These are phyloP conservation scores for Hesperia comma DNA, from an alignment of 2,888 invertebrate genomes.

Conservation along the genomic window DNA sequence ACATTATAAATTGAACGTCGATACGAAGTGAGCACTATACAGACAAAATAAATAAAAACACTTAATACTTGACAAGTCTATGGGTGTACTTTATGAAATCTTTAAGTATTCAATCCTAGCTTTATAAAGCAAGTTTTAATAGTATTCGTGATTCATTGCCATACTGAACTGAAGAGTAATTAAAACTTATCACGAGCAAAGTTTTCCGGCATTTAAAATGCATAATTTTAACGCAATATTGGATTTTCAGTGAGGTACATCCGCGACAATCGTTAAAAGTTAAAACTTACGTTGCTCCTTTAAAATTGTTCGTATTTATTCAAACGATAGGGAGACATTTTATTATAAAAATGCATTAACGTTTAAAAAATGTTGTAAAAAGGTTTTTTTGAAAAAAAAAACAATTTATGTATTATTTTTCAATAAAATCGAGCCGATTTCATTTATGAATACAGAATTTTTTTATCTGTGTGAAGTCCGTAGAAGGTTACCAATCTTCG, in stretches of 20 bases:
- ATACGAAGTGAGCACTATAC: too few species aligned
- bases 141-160: conserved; percentile 29
- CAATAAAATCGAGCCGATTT: too few species aligned
- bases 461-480: too few species aligned
- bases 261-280: background rate
- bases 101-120: conserved; percentile 19
- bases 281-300: background rate
- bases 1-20: too few species aligned
- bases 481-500: too few species aligned
- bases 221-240: conserved; percentile 36
- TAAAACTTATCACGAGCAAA: conserved; percentile 44
- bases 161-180: conserved; percentile 29
- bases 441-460: too few species aligned
- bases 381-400: too few species aligned
- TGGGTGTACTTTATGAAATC: background rate
- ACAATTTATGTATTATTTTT: too few species aligned
- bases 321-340: background rate
- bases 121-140: conserved; percentile 19
- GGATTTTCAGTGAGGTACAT: background rate
- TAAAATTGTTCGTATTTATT: background rate
- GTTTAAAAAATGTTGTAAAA: too few species aligned
- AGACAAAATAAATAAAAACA: background rate
- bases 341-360: too few species aligned
- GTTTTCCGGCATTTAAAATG: conserved; percentile 41
- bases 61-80: too few species aligned